Conservation (phyloP, 2,113 vertebrate genomes). For the Daboia siamensis region DNA sequence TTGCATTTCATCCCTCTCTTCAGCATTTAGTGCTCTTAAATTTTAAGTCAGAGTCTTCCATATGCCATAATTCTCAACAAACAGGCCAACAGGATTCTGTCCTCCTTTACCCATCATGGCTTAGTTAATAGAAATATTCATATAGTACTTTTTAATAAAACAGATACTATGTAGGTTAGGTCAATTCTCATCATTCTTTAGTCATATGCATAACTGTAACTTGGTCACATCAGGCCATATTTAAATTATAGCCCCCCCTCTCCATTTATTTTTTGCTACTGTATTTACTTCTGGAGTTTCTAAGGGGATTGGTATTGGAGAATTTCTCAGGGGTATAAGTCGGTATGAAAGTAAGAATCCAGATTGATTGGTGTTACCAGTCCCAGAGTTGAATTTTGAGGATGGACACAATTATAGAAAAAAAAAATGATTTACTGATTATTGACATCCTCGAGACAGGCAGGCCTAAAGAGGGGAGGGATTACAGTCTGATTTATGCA, state of each 20-base stretch:
- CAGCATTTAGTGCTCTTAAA: not conserved
- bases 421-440: not conserved
- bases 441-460: not conserved
- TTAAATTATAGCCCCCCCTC: not conserved
- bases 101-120: not conserved
- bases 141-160: not conserved
- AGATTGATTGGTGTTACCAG: not conserved
- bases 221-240: not conserved
- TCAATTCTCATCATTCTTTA: not conserved
- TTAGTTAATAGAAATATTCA: not conserved
- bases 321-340: not conserved
- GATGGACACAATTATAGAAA: not conserved
- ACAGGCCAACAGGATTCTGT: not conserved
- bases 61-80: not conserved
- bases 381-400: not conserved
- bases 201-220: not conserved
- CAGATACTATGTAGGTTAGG: not conserved
- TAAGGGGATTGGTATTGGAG: not conserved
- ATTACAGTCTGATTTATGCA: not conserved
- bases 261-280: not conserved
- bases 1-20: not conserved
- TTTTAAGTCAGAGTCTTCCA: not conserved
- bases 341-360: not conserved
- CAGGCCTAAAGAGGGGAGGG: not conserved
- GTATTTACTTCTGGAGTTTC: not conserved